A percentile compares a stretch with the other conserved stretches of the same genome.
Evolutionary conservation across 2,113 vertebrate genomes (phyloP).

Genomic region (Melierax canorus): DNA sequence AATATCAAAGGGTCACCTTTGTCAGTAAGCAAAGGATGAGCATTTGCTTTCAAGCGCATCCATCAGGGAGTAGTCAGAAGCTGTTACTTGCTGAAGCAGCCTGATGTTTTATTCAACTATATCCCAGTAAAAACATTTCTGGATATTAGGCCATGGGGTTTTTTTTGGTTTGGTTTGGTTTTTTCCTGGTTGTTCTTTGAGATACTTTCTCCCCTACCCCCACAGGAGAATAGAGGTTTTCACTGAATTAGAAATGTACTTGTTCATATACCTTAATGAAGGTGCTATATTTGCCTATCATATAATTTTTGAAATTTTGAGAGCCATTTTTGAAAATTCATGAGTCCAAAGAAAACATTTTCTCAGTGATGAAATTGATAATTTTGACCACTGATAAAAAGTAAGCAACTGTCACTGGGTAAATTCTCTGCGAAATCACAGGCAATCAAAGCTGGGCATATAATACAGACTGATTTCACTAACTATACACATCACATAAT

Average conservation of each 20-base stretch:
- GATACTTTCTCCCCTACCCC: background rate
- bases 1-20: constrained; percentile 69
- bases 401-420: background rate
- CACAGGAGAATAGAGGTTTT: background rate
- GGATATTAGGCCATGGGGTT: constrained; percentile 27
- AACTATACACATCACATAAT: background rate
- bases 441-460: background rate
- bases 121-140: constrained; percentile 56
- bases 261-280: background rate
- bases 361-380: background rate
- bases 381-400: background rate
- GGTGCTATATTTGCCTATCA: background rate
- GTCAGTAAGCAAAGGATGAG: constrained; percentile 68
- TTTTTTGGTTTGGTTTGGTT: background rate
- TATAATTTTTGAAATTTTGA: background rate
- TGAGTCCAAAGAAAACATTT: background rate
- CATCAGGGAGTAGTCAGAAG: constrained; percentile 64
- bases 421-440: background rate
- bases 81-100: constrained; percentile 61
- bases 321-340: background rate
- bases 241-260: background rate
- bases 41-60: constrained; percentile 64
- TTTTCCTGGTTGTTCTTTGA: background rate
- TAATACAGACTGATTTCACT: background rate
- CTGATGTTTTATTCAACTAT: constrained; percentile 73